These are phyloP conservation scores for Chloroceryle inda DNA, from an alignment of 2,797 vertebrate species.

Conservation along the genomic window DNA sequence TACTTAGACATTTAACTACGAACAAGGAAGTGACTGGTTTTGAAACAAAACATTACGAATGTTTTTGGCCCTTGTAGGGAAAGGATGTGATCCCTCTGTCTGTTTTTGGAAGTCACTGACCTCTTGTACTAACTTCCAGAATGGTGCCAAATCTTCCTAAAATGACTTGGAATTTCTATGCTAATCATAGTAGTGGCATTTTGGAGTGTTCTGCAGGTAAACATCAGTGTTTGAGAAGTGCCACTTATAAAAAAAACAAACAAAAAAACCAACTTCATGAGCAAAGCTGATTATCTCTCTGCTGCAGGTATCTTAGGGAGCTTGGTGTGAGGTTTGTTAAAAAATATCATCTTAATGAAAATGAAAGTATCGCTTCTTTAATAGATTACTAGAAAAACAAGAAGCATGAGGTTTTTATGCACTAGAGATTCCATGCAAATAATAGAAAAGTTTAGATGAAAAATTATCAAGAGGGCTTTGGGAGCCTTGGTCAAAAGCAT, in stretches of 20 bases:
- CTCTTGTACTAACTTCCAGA: conserved; percentile 5
- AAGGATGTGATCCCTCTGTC: conserved; percentile 27
- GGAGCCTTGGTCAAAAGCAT: not conserved
- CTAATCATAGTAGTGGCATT: not conserved
- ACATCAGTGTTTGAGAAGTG: not conserved
- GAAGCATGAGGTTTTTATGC: not conserved
- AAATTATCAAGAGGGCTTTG: not conserved
- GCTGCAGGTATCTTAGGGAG: not conserved
- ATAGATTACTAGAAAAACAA: not conserved
- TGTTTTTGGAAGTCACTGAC: conserved; percentile 3
- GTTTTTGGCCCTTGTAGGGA: not conserved
- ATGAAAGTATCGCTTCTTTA: not conserved
- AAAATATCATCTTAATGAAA: not conserved
- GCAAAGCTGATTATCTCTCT: not conserved
- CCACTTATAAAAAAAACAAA: not conserved
- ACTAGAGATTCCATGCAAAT: not conserved
- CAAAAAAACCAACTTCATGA: not conserved
- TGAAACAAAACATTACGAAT: conserved; percentile 1
- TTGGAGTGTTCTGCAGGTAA: not conserved
- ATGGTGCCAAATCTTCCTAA: conserved; percentile 15
- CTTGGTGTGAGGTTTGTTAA: not conserved
- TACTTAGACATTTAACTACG: not conserved
- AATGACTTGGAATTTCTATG: not conserved
- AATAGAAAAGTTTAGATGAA: not conserved
- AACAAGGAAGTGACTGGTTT: not conserved